Percentiles rank a stretch among this genome's conserved stretches.
Conservation (phyloP, 2,888 invertebrate species). For the Tetheella fluctuosa region DNA sequence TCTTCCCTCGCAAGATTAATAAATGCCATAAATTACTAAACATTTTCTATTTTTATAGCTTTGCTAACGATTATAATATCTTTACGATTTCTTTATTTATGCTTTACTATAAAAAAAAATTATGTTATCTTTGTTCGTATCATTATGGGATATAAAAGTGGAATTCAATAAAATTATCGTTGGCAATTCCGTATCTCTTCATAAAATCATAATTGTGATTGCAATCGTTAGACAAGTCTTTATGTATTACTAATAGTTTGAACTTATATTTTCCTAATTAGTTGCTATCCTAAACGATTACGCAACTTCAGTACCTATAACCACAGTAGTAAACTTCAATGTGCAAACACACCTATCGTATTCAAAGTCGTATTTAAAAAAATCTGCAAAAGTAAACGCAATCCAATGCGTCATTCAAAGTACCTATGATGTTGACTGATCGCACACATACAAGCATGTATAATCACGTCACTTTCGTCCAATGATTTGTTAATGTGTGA, state of each 20-base stretch:
- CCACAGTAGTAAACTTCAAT: background rate
- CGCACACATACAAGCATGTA: slow-evolving; percentile 46
- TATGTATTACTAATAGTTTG: background rate
- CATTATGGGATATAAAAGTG: background rate
- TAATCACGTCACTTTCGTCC: slow-evolving; percentile 58
- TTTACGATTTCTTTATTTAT: background rate
- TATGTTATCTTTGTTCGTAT: background rate
- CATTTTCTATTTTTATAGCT: background rate
- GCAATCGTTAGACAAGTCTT: background rate
- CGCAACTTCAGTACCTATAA: too few species aligned
- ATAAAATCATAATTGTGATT: background rate
- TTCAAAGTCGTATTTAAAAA: slow-evolving; percentile 14
- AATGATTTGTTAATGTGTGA: slow-evolving; percentile 44
- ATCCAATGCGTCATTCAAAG: slow-evolving; percentile 52
- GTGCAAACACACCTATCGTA: too few species aligned
- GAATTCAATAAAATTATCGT: background rate
- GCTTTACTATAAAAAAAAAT: background rate
- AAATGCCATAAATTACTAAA: background rate
- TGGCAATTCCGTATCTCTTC: background rate
- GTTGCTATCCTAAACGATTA: background rate
- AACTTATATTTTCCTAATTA: background rate
- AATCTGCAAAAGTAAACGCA: slow-evolving; percentile 32
- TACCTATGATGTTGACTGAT: slow-evolving; percentile 33
- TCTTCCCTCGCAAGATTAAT: too few species aligned
- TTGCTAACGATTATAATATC: background rate